A percentile compares a stretch with the other conserved stretches of the same genome.
Evolutionary conservation across 2,888 invertebrate species (phyloP).

Genomic region (Drosophila formosana): DNA sequence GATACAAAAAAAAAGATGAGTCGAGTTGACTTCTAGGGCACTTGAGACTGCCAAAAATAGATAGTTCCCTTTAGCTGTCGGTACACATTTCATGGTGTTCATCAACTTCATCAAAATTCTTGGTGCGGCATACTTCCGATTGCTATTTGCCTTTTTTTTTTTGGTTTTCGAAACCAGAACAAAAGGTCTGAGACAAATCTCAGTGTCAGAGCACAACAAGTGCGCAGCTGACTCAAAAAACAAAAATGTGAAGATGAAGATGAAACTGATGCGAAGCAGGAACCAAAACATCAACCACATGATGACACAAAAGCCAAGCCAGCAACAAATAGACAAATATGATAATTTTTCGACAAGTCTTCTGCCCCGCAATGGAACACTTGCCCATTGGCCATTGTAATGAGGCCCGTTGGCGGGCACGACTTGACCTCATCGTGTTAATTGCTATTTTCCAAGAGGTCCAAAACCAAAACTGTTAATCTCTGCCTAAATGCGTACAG

Average conservation of each 20-base stretch:
- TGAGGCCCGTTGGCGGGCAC: conserved; percentile 59
- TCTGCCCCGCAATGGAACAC: conserved; percentile 26
- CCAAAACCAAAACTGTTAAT: conserved; percentile 53
- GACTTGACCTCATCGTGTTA: conserved; percentile 70
- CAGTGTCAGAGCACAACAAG: conserved; percentile 52
- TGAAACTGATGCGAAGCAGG: conserved; percentile 52
- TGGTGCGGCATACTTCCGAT: conserved; percentile 55
- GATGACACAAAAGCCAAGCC: conserved; percentile 30
- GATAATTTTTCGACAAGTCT: conserved; percentile 46
- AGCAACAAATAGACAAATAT: conserved; percentile 41
- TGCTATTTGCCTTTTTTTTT: conserved; percentile 31
- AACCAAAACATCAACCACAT: conserved; percentile 49
- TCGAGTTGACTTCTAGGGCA: conserved; percentile 52
- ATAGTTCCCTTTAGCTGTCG: conserved; percentile 39
- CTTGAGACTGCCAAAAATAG: conserved; percentile 64
- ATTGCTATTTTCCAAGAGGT: conserved; percentile 59
- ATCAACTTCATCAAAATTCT: conserved; percentile 47
- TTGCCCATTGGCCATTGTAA: conserved; percentile 45
- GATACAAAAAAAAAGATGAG: conserved; percentile 3
- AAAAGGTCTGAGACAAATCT: conserved; percentile 45
- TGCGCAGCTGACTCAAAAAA: conserved; percentile 19
- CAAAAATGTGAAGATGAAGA: conserved; percentile 5
- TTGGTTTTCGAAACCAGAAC: conserved; percentile 33
- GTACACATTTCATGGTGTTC: conserved; percentile 29
- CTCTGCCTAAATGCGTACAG: conserved; percentile 58